Evolutionary conservation across 2,888 invertebrate genomes (phyloP).

Genomic region (Toxonevra muliebris): DNA sequence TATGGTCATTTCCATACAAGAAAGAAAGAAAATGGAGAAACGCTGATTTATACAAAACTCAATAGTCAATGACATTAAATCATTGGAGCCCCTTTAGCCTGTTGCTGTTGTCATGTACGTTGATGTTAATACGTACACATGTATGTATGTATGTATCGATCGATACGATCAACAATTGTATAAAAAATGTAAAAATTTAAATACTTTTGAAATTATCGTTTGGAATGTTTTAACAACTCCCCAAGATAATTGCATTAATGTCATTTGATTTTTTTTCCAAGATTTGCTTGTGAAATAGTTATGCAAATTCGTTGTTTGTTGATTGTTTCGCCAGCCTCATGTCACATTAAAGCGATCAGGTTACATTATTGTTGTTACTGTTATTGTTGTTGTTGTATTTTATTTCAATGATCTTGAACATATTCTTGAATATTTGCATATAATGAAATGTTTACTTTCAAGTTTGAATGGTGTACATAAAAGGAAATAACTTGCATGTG

Average conservation of each 20-base stretch:
- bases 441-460: no score
- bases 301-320: no score
- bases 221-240: slow-evolving; percentile 57
- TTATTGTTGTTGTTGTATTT: no score
- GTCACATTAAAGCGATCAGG: no score
- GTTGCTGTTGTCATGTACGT: background rate
- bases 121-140: slow-evolving; percentile 3
- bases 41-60: slow-evolving; percentile 24
- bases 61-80: slow-evolving; percentile 16
- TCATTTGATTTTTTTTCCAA: slow-evolving; percentile 4
- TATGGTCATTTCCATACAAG: slow-evolving; percentile 48
- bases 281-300: no score
- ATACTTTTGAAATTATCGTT: slow-evolving; percentile 57
- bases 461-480: no score
- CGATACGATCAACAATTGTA: background rate
- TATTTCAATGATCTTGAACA: no score
- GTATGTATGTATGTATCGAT: background rate
- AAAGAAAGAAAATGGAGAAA: no score
- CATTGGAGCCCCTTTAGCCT: background rate
- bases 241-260: slow-evolving; percentile 48
- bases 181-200: slow-evolving; percentile 45
- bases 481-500: no score
- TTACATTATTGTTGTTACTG: no score
- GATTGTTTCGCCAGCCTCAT: no score
- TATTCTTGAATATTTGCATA: no score